Conservation (phyloP, 1,140 invertebrate genomes). For the Helicoverpa zea region DNA sequence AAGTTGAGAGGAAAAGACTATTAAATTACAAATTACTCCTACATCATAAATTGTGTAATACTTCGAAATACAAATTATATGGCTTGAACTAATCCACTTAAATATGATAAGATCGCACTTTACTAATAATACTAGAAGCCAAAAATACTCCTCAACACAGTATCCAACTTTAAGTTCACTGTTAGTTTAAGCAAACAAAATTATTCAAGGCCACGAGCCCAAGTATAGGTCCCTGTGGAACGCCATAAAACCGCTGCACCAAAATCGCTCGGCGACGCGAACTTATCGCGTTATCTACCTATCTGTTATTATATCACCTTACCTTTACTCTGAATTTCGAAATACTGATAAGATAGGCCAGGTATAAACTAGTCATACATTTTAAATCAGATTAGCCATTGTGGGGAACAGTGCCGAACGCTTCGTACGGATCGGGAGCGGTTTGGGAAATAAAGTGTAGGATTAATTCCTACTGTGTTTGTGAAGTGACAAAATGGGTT, state of each 20-base stretch:
- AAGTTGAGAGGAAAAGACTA: no score
- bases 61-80: no score
- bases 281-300: constrained; percentile 3
- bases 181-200: not conserved
- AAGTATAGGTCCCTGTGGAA: constrained; percentile 3
- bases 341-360: constrained; percentile 72
- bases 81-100: no score
- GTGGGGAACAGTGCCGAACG: constrained; percentile 57
- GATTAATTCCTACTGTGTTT: constrained; percentile 53
- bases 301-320: constrained; percentile 64
- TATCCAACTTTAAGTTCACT: not conserved
- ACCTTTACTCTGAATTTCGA: constrained; percentile 79
- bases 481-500: constrained; percentile 61
- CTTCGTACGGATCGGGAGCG: constrained; percentile 31
- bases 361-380: constrained; percentile 45
- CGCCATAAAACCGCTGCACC: not conserved
- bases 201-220: constrained; percentile 1
- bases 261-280: constrained; percentile 1
- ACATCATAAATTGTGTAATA: no score
- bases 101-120: no score
- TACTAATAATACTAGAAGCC: not conserved
- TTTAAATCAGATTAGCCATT: constrained; percentile 66
- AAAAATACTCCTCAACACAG: not conserved
- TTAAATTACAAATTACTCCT: no score
- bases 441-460: constrained; percentile 5